Percentiles rank a stretch among this genome's conserved stretches.
phyloP scores from a whole-genome alignment of 2,113 vertebrate species.

The Marcusenius ussheri region DNA sequence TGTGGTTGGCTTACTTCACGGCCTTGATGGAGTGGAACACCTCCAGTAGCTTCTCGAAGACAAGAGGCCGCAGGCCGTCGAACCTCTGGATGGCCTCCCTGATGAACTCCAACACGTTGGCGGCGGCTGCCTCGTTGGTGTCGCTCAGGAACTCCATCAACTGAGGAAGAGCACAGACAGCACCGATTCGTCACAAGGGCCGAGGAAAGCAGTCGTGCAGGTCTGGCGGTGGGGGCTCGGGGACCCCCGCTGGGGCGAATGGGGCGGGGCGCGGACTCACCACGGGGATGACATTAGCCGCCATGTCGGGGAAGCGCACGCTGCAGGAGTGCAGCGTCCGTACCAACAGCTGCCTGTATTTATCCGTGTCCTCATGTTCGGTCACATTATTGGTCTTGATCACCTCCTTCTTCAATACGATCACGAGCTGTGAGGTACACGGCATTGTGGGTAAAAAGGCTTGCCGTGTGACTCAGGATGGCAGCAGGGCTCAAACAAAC shows the following conservation, averaged over 20 bases:
- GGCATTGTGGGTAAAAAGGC: conserved; percentile 15
- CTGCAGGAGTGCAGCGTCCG: conserved; percentile 95
- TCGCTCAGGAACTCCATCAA: conserved; percentile 98
- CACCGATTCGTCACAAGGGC: background rate
- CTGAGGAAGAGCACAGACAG: conserved; percentile 47
- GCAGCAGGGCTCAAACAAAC: background rate
- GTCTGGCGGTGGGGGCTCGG: background rate
- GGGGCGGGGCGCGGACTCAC: conserved; percentile 56
- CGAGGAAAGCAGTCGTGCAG: background rate
- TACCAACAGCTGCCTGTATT: conserved; percentile 92
- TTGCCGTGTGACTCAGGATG: background rate
- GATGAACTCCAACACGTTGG: conserved; percentile 95
- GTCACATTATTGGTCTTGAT: conserved; percentile 98
- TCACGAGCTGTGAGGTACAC: conserved; percentile 73
- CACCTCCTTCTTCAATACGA: conserved; percentile 97
- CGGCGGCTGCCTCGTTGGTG: conserved; percentile 90
- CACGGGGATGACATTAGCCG: conserved; percentile 96
- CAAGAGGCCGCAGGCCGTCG: conserved; percentile 83
- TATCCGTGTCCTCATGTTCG: conserved; percentile 96
- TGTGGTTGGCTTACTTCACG: conserved; percentile 76
- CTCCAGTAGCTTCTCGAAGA: conserved; percentile 98
- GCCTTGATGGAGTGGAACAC: conserved; percentile 95
- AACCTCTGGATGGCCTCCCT: conserved; percentile 96
- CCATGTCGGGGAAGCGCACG: conserved; percentile 97
- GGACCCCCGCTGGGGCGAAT: background rate